These are phyloP conservation scores for Netelia fuscicornis DNA, from an alignment of 2,888 invertebrate species.

Conservation along the genomic window DNA sequence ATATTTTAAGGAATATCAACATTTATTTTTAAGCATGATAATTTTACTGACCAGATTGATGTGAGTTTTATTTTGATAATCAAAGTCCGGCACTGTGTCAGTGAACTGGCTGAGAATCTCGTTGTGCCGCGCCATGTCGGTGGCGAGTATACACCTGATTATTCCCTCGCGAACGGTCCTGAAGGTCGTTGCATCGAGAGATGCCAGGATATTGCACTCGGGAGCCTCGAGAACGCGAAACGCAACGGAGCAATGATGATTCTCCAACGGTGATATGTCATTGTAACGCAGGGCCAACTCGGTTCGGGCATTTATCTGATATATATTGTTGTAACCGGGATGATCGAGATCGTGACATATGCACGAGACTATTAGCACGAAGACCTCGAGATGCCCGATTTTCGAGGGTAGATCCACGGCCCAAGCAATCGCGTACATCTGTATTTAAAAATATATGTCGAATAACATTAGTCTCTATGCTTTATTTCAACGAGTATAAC, in stretches of 20 bases:
- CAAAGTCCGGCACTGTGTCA: constrained; percentile 88
- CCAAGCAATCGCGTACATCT: constrained; percentile 94
- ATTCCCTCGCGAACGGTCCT: constrained; percentile 91
- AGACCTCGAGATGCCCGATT: constrained; percentile 91
- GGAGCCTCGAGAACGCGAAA: constrained; percentile 92
- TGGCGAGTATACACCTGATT: constrained; percentile 91
- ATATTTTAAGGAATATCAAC: not conserved
- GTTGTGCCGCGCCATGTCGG: constrained; percentile 93
- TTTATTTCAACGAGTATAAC: not conserved
- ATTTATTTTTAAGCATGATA: not conserved
- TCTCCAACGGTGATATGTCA: constrained; percentile 94
- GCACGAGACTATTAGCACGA: constrained; percentile 91
- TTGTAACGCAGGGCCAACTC: constrained; percentile 94
- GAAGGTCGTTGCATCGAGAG: constrained; percentile 88
- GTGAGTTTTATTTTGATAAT: constrained; percentile 89
- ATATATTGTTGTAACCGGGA: constrained; percentile 92
- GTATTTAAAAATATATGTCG: constrained; percentile 69
- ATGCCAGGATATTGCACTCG: constrained; percentile 92
- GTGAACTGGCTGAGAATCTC: constrained; percentile 91
- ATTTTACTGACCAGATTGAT: constrained; percentile 88
- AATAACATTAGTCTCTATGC: not conserved
- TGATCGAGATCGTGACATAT: constrained; percentile 93
- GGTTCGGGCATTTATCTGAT: constrained; percentile 93
- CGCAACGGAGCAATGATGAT: constrained; percentile 94
- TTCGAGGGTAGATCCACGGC: constrained; percentile 89